phyloP scores from a whole-genome alignment of 1,140 invertebrate genomes.

The Drosophila suzukii region DNA sequence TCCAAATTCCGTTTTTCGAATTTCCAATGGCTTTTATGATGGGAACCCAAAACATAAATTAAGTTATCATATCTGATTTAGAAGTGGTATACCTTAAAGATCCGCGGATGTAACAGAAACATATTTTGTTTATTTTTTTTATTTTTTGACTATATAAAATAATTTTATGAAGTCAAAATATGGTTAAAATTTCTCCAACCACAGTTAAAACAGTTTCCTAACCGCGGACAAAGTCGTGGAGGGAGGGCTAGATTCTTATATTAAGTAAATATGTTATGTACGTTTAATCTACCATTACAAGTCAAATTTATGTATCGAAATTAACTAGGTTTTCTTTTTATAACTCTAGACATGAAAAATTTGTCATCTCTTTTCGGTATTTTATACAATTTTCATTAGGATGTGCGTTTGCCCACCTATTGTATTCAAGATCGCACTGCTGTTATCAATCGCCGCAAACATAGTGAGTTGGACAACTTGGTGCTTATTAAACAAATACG shows the following conservation, averaged over 20 bases:
- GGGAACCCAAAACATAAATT: too few species aligned
- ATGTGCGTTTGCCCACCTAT: conserved; percentile 33
- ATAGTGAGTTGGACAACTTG: conserved; percentile 28
- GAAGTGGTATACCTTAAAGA: too few species aligned
- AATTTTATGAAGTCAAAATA: too few species aligned
- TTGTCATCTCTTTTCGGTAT: background rate
- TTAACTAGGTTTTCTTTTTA: background rate
- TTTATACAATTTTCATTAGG: background rate
- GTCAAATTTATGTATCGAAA: background rate
- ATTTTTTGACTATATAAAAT: too few species aligned
- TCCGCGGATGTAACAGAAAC: too few species aligned
- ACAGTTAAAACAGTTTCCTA: too few species aligned
- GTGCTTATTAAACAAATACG: background rate
- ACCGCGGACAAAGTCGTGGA: too few species aligned
- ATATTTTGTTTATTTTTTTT: too few species aligned
- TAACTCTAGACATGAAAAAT: background rate
- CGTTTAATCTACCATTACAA: background rate
- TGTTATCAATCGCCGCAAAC: background rate
- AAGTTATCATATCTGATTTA: too few species aligned
- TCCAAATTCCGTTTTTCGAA: too few species aligned
- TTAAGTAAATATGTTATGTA: background rate
- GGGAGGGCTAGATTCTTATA: background rate
- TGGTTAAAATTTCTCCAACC: too few species aligned
- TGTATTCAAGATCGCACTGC: background rate
- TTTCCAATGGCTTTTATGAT: too few species aligned